phyloP scores from a whole-genome alignment of 2,888 invertebrate species.

The Drosophila fulvimacula region DNA sequence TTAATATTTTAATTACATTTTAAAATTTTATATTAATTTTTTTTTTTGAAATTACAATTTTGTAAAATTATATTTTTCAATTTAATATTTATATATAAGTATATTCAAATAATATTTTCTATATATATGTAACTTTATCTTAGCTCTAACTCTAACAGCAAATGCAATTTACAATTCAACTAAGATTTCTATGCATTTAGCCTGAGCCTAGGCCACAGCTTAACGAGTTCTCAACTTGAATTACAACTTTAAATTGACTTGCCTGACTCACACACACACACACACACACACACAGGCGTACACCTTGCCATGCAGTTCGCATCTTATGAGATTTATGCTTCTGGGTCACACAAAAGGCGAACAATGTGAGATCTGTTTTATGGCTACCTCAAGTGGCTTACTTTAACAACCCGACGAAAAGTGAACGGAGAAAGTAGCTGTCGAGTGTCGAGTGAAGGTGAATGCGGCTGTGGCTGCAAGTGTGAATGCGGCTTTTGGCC shows the following conservation, averaged over 20 bases:
- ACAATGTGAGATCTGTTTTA: slow-evolving; percentile 58
- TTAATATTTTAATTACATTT: background rate
- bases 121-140: slow-evolving; percentile 1
- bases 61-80: no score
- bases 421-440: slow-evolving; percentile 31
- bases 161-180: slow-evolving; percentile 32
- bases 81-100: no score
- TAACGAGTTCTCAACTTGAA: slow-evolving; percentile 48
- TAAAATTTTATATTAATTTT: no score
- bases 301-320: slow-evolving; percentile 24
- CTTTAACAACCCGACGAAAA: slow-evolving; percentile 57
- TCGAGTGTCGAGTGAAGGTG: slow-evolving; percentile 15
- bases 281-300: background rate
- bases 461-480: slow-evolving; percentile 1
- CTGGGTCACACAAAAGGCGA: slow-evolving; percentile 55
- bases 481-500: slow-evolving; percentile 24
- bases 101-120: no score
- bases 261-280: slow-evolving; percentile 20
- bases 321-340: slow-evolving; percentile 54
- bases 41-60: no score
- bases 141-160: background rate
- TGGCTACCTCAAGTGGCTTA: slow-evolving; percentile 67
- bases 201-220: slow-evolving; percentile 22
- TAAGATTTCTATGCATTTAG: slow-evolving; percentile 34
- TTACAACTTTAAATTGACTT: slow-evolving; percentile 70